A percentile compares a stretch with the other conserved stretches of the same genome.
Conservation (phyloP, 2,113 vertebrate species). For the Cololabis saira region DNA sequence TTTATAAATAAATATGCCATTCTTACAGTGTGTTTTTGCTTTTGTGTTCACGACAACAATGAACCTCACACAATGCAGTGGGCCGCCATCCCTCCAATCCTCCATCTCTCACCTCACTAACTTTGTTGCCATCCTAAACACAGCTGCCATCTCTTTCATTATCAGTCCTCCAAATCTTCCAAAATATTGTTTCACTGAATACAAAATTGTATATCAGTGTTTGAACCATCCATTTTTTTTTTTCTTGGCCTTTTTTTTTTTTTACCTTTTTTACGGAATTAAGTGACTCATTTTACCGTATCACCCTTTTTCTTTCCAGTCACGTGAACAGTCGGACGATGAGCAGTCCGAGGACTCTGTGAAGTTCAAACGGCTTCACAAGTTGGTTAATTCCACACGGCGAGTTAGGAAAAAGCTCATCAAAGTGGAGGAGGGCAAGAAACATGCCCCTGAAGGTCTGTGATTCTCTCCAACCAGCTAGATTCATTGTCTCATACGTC, state of each 20-base stretch:
- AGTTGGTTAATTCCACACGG: slow-evolving; percentile 97
- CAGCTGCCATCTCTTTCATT: slow-evolving; percentile 22
- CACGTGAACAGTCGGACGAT: slow-evolving; percentile 96
- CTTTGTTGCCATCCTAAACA: slow-evolving; percentile 57
- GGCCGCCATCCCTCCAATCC: slow-evolving; percentile 24
- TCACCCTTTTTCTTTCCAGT: slow-evolving; percentile 76
- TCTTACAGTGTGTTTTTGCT: slow-evolving; percentile 11
- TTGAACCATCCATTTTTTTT: neutral
- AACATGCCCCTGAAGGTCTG: slow-evolving; percentile 90
- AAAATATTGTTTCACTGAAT: neutral
- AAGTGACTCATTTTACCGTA: slow-evolving; percentile 10
- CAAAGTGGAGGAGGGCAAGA: slow-evolving; percentile 96
- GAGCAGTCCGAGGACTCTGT: slow-evolving; percentile 94
- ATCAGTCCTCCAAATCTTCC: neutral
- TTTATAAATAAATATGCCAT: neutral
- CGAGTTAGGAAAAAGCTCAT: slow-evolving; percentile 96
- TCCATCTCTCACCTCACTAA: slow-evolving; percentile 75
- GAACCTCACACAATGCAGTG: slow-evolving; percentile 30
- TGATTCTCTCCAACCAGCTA: neutral
- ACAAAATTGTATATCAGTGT: slow-evolving; percentile 1
- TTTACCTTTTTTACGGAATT: accelerated
- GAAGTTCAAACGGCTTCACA: slow-evolving; percentile 98
- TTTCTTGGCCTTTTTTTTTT: neutral
- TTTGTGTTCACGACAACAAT: slow-evolving; percentile 25
- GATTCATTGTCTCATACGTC: neutral